These are phyloP conservation scores for Bradypus variegatus DNA, from an alignment of 2,797 vertebrate species.

Conservation along the genomic window DNA sequence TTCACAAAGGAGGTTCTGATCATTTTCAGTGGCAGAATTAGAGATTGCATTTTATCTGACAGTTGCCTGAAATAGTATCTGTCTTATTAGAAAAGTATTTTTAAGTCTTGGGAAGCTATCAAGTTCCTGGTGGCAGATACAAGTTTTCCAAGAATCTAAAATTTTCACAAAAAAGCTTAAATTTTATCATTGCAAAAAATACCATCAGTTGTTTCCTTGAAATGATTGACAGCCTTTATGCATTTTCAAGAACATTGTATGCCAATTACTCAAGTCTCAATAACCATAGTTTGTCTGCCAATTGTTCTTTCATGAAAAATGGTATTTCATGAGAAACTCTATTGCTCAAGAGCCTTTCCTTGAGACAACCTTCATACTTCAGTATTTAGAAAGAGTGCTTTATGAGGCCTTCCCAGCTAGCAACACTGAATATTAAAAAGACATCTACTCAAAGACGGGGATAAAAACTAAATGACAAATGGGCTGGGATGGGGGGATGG, in stretches of 20 bases:
- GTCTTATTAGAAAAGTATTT: not conserved
- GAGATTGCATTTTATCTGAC: not conserved
- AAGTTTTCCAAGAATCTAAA: not conserved
- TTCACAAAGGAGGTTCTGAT: not conserved
- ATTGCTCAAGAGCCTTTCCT: not conserved
- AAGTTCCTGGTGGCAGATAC: not conserved
- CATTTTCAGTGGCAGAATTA: not conserved
- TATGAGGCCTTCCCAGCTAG: not conserved
- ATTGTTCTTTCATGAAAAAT: not conserved
- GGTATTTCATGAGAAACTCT: not conserved
- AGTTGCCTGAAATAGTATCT: not conserved
- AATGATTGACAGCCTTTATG: not conserved
- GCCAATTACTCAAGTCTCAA: not conserved
- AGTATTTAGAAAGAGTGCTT: not conserved
- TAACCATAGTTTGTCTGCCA: not conserved
- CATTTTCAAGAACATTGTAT: not conserved
- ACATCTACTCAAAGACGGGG: no score
- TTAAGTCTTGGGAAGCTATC: not conserved
- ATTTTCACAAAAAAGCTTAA: not conserved
- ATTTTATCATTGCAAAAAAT: not conserved
- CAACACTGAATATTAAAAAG: not conserved
- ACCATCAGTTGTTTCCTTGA: not conserved
- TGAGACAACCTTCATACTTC: not conserved
- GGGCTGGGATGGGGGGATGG: no score
- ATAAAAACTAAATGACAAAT: no score